A percentile compares a stretch with the other conserved stretches of the same genome.
Conservation (phyloP, 1,140 invertebrate genomes). For the Ylistrum balloti region DNA sequence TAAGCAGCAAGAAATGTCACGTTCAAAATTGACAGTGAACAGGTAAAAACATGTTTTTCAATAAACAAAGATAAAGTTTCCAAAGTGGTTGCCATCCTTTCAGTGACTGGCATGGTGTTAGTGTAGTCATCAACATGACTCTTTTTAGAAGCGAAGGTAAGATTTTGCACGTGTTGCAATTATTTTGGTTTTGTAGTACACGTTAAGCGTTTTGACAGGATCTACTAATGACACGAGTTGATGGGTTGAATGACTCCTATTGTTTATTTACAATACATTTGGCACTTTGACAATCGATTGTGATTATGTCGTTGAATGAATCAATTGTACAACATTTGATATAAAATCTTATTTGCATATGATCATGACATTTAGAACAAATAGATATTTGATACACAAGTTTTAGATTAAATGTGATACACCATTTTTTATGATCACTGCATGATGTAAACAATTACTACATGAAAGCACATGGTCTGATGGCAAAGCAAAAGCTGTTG, state of each 20-base stretch:
- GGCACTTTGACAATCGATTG: conserved; percentile 2
- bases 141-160: conserved; percentile 8
- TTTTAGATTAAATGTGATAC: background rate
- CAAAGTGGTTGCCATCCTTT: background rate
- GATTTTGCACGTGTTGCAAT: conserved; percentile 8
- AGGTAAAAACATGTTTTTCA: conserved; percentile 35
- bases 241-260: background rate
- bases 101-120: background rate
- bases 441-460: background rate
- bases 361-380: background rate
- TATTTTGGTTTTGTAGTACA: conserved; percentile 34
- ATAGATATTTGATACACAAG: background rate
- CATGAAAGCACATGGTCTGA: background rate
- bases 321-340: conserved; percentile 7
- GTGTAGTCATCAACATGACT: background rate
- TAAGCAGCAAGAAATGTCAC: conserved; percentile 2
- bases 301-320: background rate
- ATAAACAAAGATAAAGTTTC: conserved; percentile 40
- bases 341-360: background rate
- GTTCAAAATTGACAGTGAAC: conserved; percentile 34
- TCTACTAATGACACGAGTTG: background rate
- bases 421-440: background rate
- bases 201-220: background rate
- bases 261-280: background rate
- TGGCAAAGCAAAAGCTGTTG: background rate